A percentile compares a stretch with the other conserved stretches of the same genome.
Conservation (phyloP, 2,888 invertebrate genomes). For the Aphidius colemani region DNA sequence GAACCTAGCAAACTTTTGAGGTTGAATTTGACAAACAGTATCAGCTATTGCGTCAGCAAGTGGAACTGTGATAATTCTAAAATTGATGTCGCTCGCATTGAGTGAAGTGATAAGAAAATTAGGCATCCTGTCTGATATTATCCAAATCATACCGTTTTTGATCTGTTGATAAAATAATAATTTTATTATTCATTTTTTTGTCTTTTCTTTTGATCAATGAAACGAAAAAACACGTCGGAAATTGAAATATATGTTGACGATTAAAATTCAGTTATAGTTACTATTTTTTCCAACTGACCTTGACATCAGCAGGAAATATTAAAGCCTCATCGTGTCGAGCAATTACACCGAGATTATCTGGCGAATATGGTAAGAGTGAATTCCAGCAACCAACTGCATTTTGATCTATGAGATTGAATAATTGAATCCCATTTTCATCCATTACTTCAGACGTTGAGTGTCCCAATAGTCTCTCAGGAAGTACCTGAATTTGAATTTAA, state of each 20-base stretch:
- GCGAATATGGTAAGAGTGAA: constrained; percentile 68
- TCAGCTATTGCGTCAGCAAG: constrained; percentile 69
- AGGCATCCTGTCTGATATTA: constrained; percentile 82
- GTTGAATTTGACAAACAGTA: constrained; percentile 71
- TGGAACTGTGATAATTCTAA: constrained; percentile 75
- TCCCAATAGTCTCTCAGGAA: constrained; percentile 69
- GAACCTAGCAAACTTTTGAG: constrained; percentile 42
- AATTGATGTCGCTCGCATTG: constrained; percentile 78
- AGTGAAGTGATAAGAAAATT: constrained; percentile 73
- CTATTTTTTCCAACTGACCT: constrained; percentile 60
- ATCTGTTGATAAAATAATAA: constrained; percentile 59
- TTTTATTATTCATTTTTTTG: constrained; percentile 1
- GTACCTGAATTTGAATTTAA: constrained; percentile 40
- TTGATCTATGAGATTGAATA: constrained; percentile 79
- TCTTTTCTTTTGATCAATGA: neutral
- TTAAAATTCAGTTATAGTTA: neutral
- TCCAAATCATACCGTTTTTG: constrained; percentile 73
- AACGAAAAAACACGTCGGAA: neutral
- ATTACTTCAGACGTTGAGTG: constrained; percentile 78
- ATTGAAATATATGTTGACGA: neutral
- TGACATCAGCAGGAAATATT: constrained; percentile 80
- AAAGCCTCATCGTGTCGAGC: constrained; percentile 77
- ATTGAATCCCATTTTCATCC: constrained; percentile 75
- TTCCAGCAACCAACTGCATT: constrained; percentile 87
- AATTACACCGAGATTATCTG: constrained; percentile 71